Conservation (phyloP, 2,888 invertebrate species). For the Dichetophora obliterata region DNA sequence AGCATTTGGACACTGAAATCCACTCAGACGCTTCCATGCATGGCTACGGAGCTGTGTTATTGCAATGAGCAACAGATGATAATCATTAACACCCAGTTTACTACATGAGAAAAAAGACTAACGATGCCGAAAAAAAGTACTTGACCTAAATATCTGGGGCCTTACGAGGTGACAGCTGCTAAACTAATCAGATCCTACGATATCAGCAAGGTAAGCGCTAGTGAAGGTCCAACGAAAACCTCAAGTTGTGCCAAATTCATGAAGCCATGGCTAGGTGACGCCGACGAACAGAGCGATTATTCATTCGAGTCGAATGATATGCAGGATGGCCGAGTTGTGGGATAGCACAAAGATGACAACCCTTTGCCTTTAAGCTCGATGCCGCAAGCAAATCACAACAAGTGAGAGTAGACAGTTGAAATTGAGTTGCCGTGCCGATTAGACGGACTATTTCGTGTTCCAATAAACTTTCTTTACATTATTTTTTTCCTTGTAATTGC, state of each 20-base stretch:
- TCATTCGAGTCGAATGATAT: slow-evolving; percentile 39
- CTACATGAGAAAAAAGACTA: too few species aligned
- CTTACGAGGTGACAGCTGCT: slow-evolving; percentile 11
- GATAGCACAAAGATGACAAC: not conserved
- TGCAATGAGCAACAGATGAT: slow-evolving; percentile 2
- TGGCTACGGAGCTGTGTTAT: too few species aligned
- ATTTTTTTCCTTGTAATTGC: too few species aligned
- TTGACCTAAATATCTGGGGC: slow-evolving; percentile 24
- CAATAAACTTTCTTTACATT: too few species aligned
- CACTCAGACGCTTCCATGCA: too few species aligned
- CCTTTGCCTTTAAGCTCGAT: too few species aligned
- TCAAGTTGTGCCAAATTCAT: not conserved
- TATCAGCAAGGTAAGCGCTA: slow-evolving; percentile 7
- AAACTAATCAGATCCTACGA: slow-evolving; percentile 32
- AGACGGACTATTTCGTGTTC: too few species aligned
- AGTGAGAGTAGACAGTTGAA: too few species aligned
- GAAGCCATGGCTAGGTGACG: not conserved
- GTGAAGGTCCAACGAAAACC: slow-evolving; percentile 26
- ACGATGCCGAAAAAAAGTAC: too few species aligned
- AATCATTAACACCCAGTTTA: not conserved
- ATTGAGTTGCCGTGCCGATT: too few species aligned
- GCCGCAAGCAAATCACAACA: too few species aligned
- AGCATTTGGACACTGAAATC: too few species aligned
- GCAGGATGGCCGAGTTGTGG: slow-evolving; percentile 37
- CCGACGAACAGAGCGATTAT: not conserved